A percentile compares a stretch with the other conserved stretches of the same genome.
Evolutionary conservation across 2,113 vertebrate genomes (phyloP).

Genomic region (Arothron firmamentum): DNA sequence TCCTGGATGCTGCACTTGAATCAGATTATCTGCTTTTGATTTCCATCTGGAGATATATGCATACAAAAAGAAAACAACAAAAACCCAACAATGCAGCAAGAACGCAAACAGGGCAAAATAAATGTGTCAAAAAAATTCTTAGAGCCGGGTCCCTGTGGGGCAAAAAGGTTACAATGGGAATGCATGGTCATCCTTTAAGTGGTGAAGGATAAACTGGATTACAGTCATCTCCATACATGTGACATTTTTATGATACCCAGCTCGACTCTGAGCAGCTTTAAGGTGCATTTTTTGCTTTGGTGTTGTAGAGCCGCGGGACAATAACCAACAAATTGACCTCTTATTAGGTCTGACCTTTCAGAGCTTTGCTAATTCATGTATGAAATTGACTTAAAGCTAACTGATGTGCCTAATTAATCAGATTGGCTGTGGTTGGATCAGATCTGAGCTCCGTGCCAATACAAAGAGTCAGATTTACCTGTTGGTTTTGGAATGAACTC

Average conservation of each 20-base stretch:
- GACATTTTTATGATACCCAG: slow-evolving; percentile 24
- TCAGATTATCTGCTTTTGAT: too few species aligned
- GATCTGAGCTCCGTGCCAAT: slow-evolving; percentile 42
- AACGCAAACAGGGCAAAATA: too few species aligned
- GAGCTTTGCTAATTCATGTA: slow-evolving; percentile 65
- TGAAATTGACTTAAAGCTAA: slow-evolving; percentile 70
- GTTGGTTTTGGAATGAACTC: slow-evolving; percentile 34
- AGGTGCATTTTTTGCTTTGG: slow-evolving; percentile 7
- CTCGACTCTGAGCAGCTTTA: slow-evolving; percentile 7
- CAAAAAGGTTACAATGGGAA: background rate
- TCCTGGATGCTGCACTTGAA: too few species aligned
- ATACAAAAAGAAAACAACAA: too few species aligned
- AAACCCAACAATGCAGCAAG: too few species aligned
- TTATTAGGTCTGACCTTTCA: slow-evolving; percentile 62
- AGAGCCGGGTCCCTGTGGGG: too few species aligned
- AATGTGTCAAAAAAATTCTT: too few species aligned
- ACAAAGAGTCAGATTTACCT: slow-evolving; percentile 45
- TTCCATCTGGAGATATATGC: too few species aligned
- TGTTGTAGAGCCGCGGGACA: slow-evolving; percentile 27
- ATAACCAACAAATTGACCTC: slow-evolving; percentile 55
- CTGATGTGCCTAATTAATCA: slow-evolving; percentile 58
- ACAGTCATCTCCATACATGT: slow-evolving; percentile 15
- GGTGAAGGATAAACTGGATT: background rate
- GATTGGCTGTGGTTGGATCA: slow-evolving; percentile 44
- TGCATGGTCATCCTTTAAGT: too few species aligned